A percentile compares a stretch with the other conserved stretches of the same genome.
Conservation (phyloP, 2,888 invertebrate species). For the Deilephila elpenor region DNA sequence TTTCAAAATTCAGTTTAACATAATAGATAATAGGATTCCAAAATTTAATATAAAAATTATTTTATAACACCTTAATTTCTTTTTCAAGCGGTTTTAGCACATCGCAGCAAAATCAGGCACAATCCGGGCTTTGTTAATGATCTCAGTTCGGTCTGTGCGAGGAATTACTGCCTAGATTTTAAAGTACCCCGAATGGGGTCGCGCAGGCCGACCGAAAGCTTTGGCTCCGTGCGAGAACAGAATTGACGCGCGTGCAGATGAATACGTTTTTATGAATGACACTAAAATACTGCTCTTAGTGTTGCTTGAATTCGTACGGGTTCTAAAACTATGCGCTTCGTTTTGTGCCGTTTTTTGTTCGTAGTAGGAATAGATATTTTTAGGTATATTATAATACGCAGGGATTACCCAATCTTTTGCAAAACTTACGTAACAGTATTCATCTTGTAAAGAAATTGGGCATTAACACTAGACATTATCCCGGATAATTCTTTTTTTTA, state of each 20-base stretch:
- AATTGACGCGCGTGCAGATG: slow-evolving; percentile 9
- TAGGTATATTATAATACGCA: no score
- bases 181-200: slow-evolving; percentile 11
- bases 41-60: no score
- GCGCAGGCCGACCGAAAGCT: background rate
- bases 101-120: background rate
- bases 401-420: no score
- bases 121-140: slow-evolving; percentile 11
- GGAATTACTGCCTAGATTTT: slow-evolving; percentile 11
- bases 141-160: background rate
- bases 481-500: no score
- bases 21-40: background rate
- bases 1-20: background rate
- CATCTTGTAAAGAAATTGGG: no score
- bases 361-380: no score
- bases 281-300: slow-evolving; percentile 10
- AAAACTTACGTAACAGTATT: no score
- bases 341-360: background rate
- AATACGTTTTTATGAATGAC: slow-evolving; percentile 8
- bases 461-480: no score
- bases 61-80: no score
- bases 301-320: background rate
- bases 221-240: slow-evolving; percentile 4
- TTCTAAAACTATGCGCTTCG: background rate
- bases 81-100: background rate